These are phyloP conservation scores for Scaptomyza reducta DNA, from an alignment of 2,888 invertebrate genomes.

Conservation along the genomic window DNA sequence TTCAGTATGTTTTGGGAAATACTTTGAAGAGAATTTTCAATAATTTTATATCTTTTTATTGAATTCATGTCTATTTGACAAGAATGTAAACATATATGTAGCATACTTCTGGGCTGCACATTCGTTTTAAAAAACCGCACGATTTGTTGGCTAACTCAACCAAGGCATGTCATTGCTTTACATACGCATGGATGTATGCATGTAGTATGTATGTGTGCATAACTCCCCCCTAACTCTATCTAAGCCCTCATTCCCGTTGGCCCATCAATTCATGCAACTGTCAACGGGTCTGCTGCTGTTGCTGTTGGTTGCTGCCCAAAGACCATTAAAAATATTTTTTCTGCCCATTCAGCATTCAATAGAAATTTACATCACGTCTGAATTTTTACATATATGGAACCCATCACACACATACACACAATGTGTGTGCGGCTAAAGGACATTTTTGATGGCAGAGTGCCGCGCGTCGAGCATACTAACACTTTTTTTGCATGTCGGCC, in stretches of 20 bases:
- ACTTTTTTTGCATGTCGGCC: constrained; percentile 66
- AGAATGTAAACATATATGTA: constrained; percentile 5
- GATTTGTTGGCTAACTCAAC: constrained; percentile 38
- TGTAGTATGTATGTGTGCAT: background rate
- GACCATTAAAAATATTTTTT: constrained; percentile 79
- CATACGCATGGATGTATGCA: constrained; percentile 27
- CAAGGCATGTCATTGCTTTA: constrained; percentile 44
- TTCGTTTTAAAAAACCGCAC: constrained; percentile 45
- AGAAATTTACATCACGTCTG: constrained; percentile 80
- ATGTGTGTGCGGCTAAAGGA: constrained; percentile 55
- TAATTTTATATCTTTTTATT: constrained; percentile 2
- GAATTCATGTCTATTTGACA: constrained; percentile 1
- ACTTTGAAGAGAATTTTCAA: background rate
- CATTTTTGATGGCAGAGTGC: constrained; percentile 68
- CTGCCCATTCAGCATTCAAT: constrained; percentile 79
- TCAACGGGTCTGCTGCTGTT: constrained; percentile 46
- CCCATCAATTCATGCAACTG: constrained; percentile 52
- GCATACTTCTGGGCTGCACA: constrained; percentile 31
- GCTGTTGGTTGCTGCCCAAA: constrained; percentile 50
- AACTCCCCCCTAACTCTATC: background rate
- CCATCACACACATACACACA: constrained; percentile 11
- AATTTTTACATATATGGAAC: constrained; percentile 62
- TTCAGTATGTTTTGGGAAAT: no score
- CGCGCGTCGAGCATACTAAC: constrained; percentile 78
- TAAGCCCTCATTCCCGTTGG: background rate